A percentile compares a stretch with the other conserved stretches of the same genome.
These are phyloP conservation scores for Pelosia muscerda DNA, from an alignment of 2,888 invertebrate genomes.

Conservation along the genomic window DNA sequence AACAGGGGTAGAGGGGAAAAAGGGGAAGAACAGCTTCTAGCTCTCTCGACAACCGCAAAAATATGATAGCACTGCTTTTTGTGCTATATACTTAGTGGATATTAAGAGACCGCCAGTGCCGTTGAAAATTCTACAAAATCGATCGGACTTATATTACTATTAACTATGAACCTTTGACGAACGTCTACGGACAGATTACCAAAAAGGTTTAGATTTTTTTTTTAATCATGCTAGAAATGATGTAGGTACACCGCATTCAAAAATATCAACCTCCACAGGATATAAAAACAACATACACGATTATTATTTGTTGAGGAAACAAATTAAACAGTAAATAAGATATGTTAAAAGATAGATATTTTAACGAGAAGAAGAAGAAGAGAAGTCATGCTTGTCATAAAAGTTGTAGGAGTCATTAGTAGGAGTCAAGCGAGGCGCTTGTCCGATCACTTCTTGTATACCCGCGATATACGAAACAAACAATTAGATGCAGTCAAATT, in stretches of 20 bases:
- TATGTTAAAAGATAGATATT: too few species aligned
- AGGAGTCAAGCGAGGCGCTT: background rate
- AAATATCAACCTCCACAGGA: background rate
- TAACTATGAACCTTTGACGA: background rate
- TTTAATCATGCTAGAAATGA: background rate
- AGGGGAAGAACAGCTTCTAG: too few species aligned
- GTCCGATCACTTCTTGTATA: background rate
- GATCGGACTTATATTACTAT: background rate
- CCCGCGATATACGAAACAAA: too few species aligned
- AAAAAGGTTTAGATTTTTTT: too few species aligned
- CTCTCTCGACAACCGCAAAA: too few species aligned
- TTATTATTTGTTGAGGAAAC: background rate
- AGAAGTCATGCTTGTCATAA: slow-evolving; percentile 7
- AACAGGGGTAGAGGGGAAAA: too few species aligned
- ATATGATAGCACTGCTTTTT: too few species aligned
- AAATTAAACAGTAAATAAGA: too few species aligned
- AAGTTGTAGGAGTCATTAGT: background rate
- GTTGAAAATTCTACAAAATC: too few species aligned
- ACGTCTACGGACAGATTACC: background rate
- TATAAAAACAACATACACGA: background rate
- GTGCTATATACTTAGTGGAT: too few species aligned
- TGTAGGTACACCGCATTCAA: background rate
- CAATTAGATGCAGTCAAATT: background rate
- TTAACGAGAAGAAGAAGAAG: too few species aligned
- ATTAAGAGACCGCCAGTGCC: too few species aligned